Base-by-base conservation (phyloP, 2,113 vertebrate genomes). In the Phocoena sinus region DNA sequence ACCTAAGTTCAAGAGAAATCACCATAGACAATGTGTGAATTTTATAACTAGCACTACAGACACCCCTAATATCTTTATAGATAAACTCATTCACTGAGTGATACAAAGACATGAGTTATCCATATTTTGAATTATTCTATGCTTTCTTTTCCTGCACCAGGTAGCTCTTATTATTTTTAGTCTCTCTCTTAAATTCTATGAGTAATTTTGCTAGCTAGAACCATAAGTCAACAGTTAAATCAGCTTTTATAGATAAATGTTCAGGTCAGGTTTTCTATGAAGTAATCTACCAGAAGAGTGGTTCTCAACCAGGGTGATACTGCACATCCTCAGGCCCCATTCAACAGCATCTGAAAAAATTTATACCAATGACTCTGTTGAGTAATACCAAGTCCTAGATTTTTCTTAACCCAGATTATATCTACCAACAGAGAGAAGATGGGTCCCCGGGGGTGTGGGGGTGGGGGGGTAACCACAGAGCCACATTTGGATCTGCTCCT, bases 1-100 rank as follows among this genome's bases (percentile, higher is more conserved):
- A 98, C 98, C 99, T 99, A 95, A 67, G 53, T 23, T 76, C 33
- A 90, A 96, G 83, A 93, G 86, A 98, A 89, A 96, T 76, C 23
- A 91, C 50, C 80, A 92, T 1, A 83, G 31, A 88, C 28, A 86
- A 36, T 9, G 26, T 60, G 20, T 68, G 25, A 67, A 60, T 71
- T 81, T 87, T 89, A 41, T 44, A 91, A 50, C 1, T 3, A 73
- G 56, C 58, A 80, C 38, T 21, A 76, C 20, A 85, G 2, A 94
- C 5, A 68, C 1, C 10, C 17, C 25, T 3, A 58, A 83, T 86
- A n/a, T 94, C 77, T 44, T 15, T 25, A 63, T 4, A 91, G 38
- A 53, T 81, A 90, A 76, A 94, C 79, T 67, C 28, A 50, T 17
- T 23, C n/a, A 70, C 17, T 62, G 12, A 81, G 38, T 73, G 62